A percentile compares a stretch with the other conserved stretches of the same genome.
Conservation (phyloP, 2,113 vertebrate species). For the Tupaia tana region DNA sequence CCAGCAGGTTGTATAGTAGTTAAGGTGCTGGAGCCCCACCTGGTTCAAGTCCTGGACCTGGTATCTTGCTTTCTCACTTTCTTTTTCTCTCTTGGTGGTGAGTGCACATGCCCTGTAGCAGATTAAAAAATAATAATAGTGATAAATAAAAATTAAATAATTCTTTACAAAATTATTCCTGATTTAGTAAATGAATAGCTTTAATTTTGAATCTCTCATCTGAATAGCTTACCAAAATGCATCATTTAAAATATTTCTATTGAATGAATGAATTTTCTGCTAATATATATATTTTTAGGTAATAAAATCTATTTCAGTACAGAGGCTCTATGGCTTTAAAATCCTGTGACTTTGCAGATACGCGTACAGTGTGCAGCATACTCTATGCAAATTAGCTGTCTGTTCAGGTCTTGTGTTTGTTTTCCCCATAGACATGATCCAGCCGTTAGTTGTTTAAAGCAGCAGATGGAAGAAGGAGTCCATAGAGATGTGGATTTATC, state of each 20-base stretch:
- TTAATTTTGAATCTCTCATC: constrained; percentile 47
- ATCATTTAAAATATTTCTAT: constrained; percentile 28
- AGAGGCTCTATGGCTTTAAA: constrained; percentile 84
- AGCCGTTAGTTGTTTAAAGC: constrained; percentile 81
- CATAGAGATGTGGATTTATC: constrained; percentile 83
- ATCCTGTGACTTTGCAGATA: constrained; percentile 73
- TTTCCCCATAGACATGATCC: constrained; percentile 78
- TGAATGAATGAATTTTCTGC: constrained; percentile 26
- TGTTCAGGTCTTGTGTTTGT: constrained; percentile 76
- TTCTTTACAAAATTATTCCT: constrained; percentile 21
- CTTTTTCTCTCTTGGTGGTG: too few species aligned
- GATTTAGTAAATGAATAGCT: constrained; percentile 40
- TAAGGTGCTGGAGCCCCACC: too few species aligned
- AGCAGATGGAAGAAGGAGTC: constrained; percentile 86
- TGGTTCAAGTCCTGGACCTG: too few species aligned
- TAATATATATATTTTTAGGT: constrained; percentile 34
- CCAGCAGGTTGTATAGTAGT: too few species aligned
- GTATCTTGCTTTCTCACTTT: too few species aligned
- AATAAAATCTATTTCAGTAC: constrained; percentile 51
- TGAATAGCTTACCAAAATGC: constrained; percentile 26
- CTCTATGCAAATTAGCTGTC: constrained; percentile 85
- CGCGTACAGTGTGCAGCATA: constrained; percentile 77
- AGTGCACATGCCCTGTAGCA: too few species aligned
- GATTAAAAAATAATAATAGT: too few species aligned
- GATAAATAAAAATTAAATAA: too few species aligned